Conservation (phyloP, 2,113 vertebrate species). For the Bujurquina vittata region DNA sequence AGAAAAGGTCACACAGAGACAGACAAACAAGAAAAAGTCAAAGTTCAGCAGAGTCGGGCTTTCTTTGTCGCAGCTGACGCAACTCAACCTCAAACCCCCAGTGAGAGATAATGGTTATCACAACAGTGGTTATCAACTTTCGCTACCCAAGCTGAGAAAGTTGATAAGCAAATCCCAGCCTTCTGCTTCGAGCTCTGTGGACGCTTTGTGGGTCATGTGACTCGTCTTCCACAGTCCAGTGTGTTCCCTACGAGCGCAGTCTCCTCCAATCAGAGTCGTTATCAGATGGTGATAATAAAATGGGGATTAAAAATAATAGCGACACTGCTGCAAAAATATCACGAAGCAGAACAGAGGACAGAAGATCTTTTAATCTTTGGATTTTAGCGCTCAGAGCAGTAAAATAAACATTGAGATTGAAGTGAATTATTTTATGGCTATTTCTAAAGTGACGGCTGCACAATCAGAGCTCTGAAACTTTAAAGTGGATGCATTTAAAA, state of each 20-base stretch:
- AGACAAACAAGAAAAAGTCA: neutral
- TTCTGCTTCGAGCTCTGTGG: neutral
- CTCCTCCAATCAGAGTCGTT: neutral
- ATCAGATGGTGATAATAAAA: neutral
- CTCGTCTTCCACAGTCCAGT: neutral
- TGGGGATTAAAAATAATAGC: neutral
- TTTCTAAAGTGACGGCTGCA: neutral
- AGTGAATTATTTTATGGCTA: neutral
- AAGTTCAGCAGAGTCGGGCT: neutral
- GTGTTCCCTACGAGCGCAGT: neutral
- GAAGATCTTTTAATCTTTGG: neutral
- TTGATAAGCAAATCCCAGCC: too few relatives aligned
- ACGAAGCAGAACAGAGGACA: neutral
- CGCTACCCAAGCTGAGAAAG: too few relatives aligned
- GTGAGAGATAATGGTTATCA: neutral
- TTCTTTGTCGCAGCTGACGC: neutral
- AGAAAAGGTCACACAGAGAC: too few relatives aligned
- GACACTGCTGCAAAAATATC: neutral
- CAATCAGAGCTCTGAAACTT: neutral
- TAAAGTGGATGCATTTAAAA: neutral
- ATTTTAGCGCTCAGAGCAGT: neutral
- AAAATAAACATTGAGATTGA: neutral
- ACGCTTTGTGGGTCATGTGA: neutral
- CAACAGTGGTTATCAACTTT: neutral
- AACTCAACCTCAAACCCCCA: neutral